These are phyloP conservation scores for Hipposideros armiger DNA, from an alignment of 2,113 vertebrate species.

Conservation along the genomic window DNA sequence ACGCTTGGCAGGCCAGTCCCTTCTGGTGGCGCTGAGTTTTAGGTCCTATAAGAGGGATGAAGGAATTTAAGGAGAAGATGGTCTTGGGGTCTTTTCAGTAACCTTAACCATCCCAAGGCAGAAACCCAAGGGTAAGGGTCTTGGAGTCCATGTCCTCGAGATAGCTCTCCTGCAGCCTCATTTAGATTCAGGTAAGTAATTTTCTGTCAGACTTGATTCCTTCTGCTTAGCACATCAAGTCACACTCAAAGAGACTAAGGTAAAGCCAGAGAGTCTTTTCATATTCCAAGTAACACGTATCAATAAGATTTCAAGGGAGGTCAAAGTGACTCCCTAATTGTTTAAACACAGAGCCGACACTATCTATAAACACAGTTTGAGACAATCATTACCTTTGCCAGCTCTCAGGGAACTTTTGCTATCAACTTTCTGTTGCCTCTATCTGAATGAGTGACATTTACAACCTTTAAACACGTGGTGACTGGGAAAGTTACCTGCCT, in stretches of 20 bases:
- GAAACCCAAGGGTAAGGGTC: not conserved
- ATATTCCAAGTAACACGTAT: not conserved
- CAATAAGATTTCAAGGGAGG: not conserved
- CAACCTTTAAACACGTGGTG: not conserved
- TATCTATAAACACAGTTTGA: constrained; percentile 4
- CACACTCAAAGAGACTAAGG: not conserved
- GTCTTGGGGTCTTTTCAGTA: not conserved
- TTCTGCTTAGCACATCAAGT: not conserved
- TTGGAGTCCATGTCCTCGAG: not conserved
- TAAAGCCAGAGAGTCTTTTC: constrained; percentile 13
- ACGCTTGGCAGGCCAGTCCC: not conserved
- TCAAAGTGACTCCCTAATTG: not conserved
- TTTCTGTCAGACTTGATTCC: not conserved
- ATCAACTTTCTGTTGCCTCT: constrained; percentile 25
- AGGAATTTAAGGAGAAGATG: not conserved
- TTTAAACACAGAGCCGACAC: not conserved
- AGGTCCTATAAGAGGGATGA: too few species aligned
- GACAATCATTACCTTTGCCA: not conserved
- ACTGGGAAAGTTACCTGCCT: not conserved
- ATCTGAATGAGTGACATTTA: constrained; percentile 20
- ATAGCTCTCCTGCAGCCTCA: not conserved
- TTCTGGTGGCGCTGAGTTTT: not conserved
- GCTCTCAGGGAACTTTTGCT: constrained; percentile 12
- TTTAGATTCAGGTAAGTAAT: not conserved
- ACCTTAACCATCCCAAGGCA: not conserved